These are phyloP conservation scores for Calameuta idolon DNA, from an alignment of 2,888 invertebrate genomes.

Conservation along the genomic window DNA sequence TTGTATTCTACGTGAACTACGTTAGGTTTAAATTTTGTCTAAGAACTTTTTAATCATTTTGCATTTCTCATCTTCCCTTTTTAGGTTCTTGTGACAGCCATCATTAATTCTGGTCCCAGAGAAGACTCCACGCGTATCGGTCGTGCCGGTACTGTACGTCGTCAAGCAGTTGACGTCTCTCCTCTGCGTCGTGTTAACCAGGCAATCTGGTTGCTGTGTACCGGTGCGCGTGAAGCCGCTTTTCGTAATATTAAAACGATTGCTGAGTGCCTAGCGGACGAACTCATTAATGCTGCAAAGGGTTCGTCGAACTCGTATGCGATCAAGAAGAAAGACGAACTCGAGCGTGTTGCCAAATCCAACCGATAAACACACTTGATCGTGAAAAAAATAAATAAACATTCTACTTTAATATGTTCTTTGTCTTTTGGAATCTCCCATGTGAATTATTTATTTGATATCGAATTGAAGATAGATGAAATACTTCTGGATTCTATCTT, in stretches of 20 bases:
- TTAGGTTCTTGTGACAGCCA: constrained; percentile 93
- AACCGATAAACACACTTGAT: constrained; percentile 87
- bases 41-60: constrained; percentile 36
- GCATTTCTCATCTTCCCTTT: constrained; percentile 55
- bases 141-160: constrained; percentile 99
- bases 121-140: constrained; percentile 99
- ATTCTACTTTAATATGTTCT: constrained; percentile 30
- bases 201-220: constrained; percentile 99
- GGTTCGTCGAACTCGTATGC: constrained; percentile 99
- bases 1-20: background rate
- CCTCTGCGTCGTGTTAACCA: constrained; percentile 98
- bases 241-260: constrained; percentile 99
- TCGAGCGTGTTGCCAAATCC: constrained; percentile 99
- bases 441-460: background rate
- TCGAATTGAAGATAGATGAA: background rate
- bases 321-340: constrained; percentile 99
- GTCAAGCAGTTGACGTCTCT: constrained; percentile 99
- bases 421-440: background rate
- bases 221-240: constrained; percentile 98
- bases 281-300: constrained; percentile 99
- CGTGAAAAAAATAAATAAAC: constrained; percentile 36
- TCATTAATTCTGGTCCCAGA: constrained; percentile 98
- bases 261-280: constrained; percentile 99
- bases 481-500: background rate
- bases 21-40: constrained; percentile 1